Evolutionary conservation across 2,797 vertebrate genomes (phyloP).

Genomic region (Meriones psammophilus): DNA sequence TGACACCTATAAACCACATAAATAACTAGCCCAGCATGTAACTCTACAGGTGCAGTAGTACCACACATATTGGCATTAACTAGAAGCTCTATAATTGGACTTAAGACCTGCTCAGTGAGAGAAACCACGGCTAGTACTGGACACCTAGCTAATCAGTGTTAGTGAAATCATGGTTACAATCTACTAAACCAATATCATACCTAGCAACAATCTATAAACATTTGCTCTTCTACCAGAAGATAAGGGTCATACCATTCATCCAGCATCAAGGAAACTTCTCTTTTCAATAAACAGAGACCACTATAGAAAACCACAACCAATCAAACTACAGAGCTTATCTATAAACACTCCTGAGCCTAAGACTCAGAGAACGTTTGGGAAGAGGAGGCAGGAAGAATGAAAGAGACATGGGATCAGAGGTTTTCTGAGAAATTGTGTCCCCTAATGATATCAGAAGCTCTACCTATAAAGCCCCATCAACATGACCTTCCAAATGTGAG

Average conservation of each 20-base stretch:
- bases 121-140: background rate
- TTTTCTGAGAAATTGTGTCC: background rate
- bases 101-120: background rate
- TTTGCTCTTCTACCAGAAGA: background rate
- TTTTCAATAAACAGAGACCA: background rate
- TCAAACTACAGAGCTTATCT: background rate
- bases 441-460: background rate
- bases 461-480: background rate
- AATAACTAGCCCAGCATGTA: background rate
- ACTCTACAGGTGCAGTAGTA: background rate
- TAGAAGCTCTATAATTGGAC: background rate
- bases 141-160: background rate
- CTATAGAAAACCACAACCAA: background rate
- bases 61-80: background rate
- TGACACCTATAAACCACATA: background rate
- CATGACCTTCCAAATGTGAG: background rate
- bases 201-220: background rate
- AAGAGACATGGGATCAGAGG: background rate
- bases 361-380: background rate
- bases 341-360: background rate
- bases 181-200: background rate
- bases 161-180: background rate
- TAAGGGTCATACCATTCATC: background rate
- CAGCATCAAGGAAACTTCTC: background rate
- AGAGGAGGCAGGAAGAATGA: background rate